These are phyloP conservation scores for Coelopa pilipes DNA, from an alignment of 2,888 invertebrate genomes.

Conservation along the genomic window DNA sequence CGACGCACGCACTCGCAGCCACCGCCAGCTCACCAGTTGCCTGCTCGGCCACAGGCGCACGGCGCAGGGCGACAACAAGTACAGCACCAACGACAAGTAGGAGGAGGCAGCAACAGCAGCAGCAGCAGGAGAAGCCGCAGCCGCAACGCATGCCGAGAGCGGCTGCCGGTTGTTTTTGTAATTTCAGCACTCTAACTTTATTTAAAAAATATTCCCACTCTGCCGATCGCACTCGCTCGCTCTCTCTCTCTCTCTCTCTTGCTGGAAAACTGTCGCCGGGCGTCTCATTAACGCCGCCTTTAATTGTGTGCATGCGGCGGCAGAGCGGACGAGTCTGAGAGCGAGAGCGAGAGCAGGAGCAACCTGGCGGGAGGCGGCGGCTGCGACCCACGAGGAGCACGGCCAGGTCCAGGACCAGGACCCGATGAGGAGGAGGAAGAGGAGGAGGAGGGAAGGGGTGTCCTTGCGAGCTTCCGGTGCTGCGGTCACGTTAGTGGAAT, in stretches of 20 bases:
- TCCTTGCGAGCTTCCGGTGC: slow-evolving; percentile 33
- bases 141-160: background rate
- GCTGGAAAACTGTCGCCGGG: slow-evolving; percentile 2
- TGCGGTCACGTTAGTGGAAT: slow-evolving; percentile 37
- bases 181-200: slow-evolving; percentile 8
- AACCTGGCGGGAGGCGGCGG: background rate
- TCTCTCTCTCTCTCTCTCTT: background rate
- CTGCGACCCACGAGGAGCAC: too few species aligned
- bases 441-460: slow-evolving; percentile 6
- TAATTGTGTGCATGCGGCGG: slow-evolving; percentile 29
- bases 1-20: slow-evolving; percentile 25
- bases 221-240: background rate
- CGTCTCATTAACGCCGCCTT: slow-evolving; percentile 31
- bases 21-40: slow-evolving; percentile 13
- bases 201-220: background rate
- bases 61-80: slow-evolving; percentile 3
- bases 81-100: background rate
- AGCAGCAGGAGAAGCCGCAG: background rate
- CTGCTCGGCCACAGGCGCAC: slow-evolving; percentile 12
- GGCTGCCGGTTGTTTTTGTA: background rate
- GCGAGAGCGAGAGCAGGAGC: background rate
- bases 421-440: too few species aligned
- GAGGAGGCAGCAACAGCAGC: background rate
- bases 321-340: slow-evolving; percentile 1
- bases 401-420: too few species aligned